A percentile compares a stretch with the other conserved stretches of the same genome.
phyloP scores from a whole-genome alignment of 1,140 invertebrate genomes.

The Dinoponera quadriceps region DNA sequence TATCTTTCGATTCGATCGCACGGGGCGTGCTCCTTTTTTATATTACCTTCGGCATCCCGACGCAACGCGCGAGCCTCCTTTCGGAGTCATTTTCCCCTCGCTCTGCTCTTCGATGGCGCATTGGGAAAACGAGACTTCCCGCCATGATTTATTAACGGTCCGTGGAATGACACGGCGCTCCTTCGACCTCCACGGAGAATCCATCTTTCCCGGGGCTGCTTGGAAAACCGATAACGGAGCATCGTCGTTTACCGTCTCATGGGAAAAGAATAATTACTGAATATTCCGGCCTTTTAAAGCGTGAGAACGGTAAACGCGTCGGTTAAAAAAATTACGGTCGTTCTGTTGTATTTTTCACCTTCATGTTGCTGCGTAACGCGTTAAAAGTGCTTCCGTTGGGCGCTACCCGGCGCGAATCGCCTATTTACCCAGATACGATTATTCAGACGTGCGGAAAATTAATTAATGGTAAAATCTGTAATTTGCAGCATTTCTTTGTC shows the following conservation, averaged over 20 bases:
- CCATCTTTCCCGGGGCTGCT: constrained; percentile 27
- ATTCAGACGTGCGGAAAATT: too few relatives aligned
- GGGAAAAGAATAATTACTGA: constrained; percentile 44
- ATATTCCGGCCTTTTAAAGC: constrained; percentile 14
- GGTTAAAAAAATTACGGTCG: constrained; percentile 9
- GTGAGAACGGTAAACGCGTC: constrained; percentile 3
- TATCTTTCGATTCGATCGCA: constrained; percentile 38
- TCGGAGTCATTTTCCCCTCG: constrained; percentile 39
- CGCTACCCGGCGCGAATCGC: neutral
- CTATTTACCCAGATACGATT: too few relatives aligned
- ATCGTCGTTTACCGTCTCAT: constrained; percentile 44
- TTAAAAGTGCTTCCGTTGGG: neutral
- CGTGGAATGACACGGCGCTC: constrained; percentile 52
- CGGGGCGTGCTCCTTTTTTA: constrained; percentile 37
- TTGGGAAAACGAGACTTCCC: constrained; percentile 58
- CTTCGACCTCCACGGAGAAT: constrained; percentile 48
- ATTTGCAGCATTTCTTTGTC: too few relatives aligned
- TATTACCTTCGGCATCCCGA: constrained; percentile 24
- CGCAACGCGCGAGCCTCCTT: constrained; percentile 25
- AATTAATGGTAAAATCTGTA: too few relatives aligned
- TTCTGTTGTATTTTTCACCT: neutral
- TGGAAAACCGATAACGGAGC: constrained; percentile 54
- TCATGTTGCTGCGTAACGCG: neutral
- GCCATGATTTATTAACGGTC: constrained; percentile 55
- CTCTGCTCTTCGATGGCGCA: constrained; percentile 37